Evolutionary conservation across 2,113 vertebrate genomes (phyloP).

Genomic region (Sinocyclocheilus anshuiensis): DNA sequence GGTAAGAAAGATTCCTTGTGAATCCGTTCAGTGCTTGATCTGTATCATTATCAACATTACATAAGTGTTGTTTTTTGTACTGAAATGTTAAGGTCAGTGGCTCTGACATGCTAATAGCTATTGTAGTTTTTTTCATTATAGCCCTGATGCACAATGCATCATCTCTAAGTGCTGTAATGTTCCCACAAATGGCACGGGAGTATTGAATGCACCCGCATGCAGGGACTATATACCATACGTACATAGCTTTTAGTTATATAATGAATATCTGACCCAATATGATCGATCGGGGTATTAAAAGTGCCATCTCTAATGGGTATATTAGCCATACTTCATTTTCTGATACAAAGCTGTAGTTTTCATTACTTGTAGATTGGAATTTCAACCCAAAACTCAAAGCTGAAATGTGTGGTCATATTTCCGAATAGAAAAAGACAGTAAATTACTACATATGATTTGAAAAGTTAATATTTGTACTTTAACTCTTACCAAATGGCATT

Average conservation of each 20-base stretch:
- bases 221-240: not conserved
- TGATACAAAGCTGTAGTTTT: not conserved
- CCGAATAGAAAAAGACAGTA: not conserved
- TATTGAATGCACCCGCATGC: not conserved
- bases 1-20: constrained; percentile 61
- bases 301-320: not conserved
- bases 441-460: not conserved
- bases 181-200: not conserved
- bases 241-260: constrained; percentile 2
- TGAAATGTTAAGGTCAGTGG: not conserved
- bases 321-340: not conserved
- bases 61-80: not conserved
- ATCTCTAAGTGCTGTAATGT: not conserved
- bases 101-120: constrained; percentile 2
- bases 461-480: not conserved
- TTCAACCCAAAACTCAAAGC: not conserved
- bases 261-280: not conserved
- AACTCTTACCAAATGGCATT: not conserved
- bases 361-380: not conserved
- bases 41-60: not conserved
- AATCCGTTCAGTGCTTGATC: not conserved
- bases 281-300: not conserved
- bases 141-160: not conserved
- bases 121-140: constrained; percentile 3
- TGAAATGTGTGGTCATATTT: not conserved